Percentiles rank a stretch among this genome's conserved stretches.
Evolutionary conservation across 2,888 invertebrate species (phyloP).

Genomic region (Apantesis nais): DNA sequence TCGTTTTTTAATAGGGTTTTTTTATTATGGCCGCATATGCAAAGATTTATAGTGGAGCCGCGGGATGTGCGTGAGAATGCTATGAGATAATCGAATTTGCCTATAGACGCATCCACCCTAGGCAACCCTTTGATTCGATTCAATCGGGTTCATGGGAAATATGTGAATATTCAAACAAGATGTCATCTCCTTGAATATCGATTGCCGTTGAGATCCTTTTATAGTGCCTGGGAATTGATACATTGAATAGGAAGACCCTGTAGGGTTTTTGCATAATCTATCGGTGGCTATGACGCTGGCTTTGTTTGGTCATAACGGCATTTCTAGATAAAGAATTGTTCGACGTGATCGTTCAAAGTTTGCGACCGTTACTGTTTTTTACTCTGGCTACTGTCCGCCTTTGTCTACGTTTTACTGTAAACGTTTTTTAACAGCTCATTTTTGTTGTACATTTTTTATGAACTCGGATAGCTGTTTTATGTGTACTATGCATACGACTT

Average conservation of each 20-base stretch:
- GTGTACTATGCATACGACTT: constrained; percentile 51
- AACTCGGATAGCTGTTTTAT: constrained; percentile 61
- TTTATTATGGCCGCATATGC: constrained; percentile 78
- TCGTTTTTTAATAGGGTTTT: constrained; percentile 82
- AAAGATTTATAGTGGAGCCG: constrained; percentile 81
- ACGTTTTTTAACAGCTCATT: constrained; percentile 36
- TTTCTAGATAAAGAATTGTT: constrained; percentile 73
- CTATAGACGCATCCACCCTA: constrained; percentile 79
- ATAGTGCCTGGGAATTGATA: constrained; percentile 82
- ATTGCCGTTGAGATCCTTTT: constrained; percentile 79
- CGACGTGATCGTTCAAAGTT: constrained; percentile 74
- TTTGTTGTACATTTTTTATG: constrained; percentile 38
- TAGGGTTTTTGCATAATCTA: constrained; percentile 83
- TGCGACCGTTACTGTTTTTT: constrained; percentile 73
- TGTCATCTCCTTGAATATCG: constrained; percentile 85
- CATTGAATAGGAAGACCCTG: constrained; percentile 80
- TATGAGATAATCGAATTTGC: constrained; percentile 85
- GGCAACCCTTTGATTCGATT: constrained; percentile 75
- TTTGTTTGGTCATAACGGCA: constrained; percentile 77
- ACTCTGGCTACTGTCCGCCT: constrained; percentile 69
- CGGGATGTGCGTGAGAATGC: constrained; percentile 84
- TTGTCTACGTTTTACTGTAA: constrained; percentile 52
- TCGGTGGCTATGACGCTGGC: constrained; percentile 63
- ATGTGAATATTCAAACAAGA: constrained; percentile 85
- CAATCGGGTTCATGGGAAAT: constrained; percentile 77